Base-by-base conservation (phyloP, 1,140 invertebrate genomes). In the Metaphire vulgaris region DNA sequence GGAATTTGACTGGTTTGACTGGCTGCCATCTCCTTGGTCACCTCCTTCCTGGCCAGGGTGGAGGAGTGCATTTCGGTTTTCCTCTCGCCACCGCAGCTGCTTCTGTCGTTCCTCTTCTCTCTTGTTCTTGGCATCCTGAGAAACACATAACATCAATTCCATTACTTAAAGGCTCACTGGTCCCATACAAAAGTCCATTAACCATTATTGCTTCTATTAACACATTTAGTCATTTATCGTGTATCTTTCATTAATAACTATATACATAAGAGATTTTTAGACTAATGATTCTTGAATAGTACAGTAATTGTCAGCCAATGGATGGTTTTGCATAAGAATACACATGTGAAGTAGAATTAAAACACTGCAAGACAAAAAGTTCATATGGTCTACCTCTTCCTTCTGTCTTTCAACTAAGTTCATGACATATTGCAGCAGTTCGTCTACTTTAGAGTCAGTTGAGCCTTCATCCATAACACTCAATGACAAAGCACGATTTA, bases 401-500 rank as follows among this genome's bases (percentile, higher is more conserved):
- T 66, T 56, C 41, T 73, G 76, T 16, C 72, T 67, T 12, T 69
- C 67, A 26, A 78, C 74, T 64, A 78, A 56, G 56, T 28, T 71
- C n/a, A 69, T 71, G 14, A 78, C 77, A 32, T 78, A 69, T 66
- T 34, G 29, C 12, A 67, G 66, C 26, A 77, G 70, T 15, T 77
- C 76, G 31, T 77, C 76, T 21, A 77, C 67, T 73, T 73, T 77
- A 0, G 76, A 77, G 64, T 77, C 72, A 15, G 74, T 74, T 32
- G 74, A 74, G 34, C 77, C 72, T 14, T 78, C 78, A 28, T 79
- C 76, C 71, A 69, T 68, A 1, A 32, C 28, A 16, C 41, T 33
- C 67, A 86, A 75, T 74, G 82, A 85, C 32, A 86, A 77, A 26
- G 85, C 85, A 67, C 83, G 79, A 76, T 86, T 86, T 77, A 86